Evolutionary conservation across 2,888 invertebrate genomes (phyloP).

Genomic region (Chrysolina haemoptera): DNA sequence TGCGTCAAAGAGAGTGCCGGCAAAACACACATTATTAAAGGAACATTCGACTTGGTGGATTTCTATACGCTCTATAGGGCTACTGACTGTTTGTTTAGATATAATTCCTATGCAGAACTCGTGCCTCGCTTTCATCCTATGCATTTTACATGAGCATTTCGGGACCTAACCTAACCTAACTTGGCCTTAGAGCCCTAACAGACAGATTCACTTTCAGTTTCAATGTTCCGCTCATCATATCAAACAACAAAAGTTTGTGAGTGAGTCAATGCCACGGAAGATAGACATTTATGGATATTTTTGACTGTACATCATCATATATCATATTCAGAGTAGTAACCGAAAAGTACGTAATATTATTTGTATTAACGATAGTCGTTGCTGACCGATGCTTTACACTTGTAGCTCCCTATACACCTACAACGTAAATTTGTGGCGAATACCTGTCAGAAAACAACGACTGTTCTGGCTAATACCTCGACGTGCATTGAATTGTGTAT

Average conservation of each 20-base stretch:
- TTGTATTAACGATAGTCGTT: no score
- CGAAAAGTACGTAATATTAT: no score
- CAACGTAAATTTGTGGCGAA: no score
- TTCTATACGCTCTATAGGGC: constrained; percentile 33
- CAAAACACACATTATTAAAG: constrained; percentile 18
- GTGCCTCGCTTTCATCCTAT: constrained; percentile 72
- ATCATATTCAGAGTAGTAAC: no score
- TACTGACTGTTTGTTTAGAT: constrained; percentile 67
- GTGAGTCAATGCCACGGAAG: constrained; percentile 2
- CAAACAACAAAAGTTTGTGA: constrained; percentile 16
- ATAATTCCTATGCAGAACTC: constrained; percentile 71
- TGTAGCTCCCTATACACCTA: no score
- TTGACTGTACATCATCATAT: neutral
- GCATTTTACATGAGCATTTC: constrained; percentile 78
- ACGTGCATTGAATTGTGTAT: no score
- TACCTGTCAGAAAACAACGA: no score
- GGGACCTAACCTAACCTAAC: constrained; percentile 71
- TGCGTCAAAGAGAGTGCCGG: constrained; percentile 11
- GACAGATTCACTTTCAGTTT: constrained; percentile 32
- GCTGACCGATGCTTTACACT: no score
- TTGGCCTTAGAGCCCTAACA: constrained; percentile 62
- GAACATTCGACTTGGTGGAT: constrained; percentile 17
- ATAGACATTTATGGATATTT: neutral
- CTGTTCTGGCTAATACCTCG: no score
- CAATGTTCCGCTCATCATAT: constrained; percentile 26